A percentile compares a stretch with the other conserved stretches of the same genome.
Evolutionary conservation across 2,113 vertebrate genomes (phyloP).

Genomic region (Malurus cyaneus): DNA sequence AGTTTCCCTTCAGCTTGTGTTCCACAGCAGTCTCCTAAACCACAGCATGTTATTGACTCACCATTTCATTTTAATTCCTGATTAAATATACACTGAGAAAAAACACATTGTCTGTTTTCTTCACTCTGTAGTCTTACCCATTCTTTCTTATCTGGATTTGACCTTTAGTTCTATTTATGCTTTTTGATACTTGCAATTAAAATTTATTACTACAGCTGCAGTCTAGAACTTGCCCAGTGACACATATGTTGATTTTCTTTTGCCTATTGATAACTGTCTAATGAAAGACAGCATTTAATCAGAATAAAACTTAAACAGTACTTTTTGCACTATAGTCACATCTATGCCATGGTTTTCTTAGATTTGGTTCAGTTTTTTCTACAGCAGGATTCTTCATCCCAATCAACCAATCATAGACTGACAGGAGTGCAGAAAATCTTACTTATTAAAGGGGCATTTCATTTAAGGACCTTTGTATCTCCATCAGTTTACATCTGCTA

Average conservation of each 20-base stretch:
- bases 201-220: neutral
- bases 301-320: neutral
- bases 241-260: neutral
- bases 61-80: neutral
- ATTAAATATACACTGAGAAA: neutral
- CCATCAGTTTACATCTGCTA: neutral
- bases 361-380: neutral
- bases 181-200: neutral
- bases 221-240: neutral
- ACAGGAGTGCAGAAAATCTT: neutral
- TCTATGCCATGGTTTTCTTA: neutral
- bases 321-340: neutral
- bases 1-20: neutral
- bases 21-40: neutral
- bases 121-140: neutral
- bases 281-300: neutral
- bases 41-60: constrained; percentile 7
- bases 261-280: neutral
- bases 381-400: neutral
- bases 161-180: neutral
- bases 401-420: neutral
- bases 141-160: neutral
- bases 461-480: neutral
- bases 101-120: neutral
- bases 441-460: neutral